Evolutionary conservation across 2,113 vertebrate species (phyloP).

Genomic region (Anguilla japonica): DNA sequence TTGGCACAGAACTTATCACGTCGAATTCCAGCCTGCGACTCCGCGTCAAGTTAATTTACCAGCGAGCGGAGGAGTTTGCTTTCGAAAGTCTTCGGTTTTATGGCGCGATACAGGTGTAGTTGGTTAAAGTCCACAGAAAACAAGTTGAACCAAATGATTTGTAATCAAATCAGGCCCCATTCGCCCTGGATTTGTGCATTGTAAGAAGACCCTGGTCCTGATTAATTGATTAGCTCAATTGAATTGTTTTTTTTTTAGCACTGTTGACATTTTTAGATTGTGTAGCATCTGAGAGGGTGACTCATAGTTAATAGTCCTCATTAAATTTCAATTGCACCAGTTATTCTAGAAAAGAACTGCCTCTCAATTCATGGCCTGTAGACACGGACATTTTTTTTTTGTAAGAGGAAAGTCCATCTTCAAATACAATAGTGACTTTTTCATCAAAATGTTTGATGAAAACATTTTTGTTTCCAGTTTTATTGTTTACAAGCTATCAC

Average conservation of each 20-base stretch:
- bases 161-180: not conserved
- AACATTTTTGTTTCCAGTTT: too few relatives aligned
- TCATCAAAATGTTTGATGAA: too few relatives aligned
- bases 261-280: not conserved
- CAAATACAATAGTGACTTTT: not conserved
- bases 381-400: not conserved
- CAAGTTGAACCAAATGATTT: not conserved
- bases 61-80: not conserved
- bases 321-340: not conserved
- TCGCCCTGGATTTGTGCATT: not conserved
- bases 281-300: not conserved
- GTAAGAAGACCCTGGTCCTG: not conserved
- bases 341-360: not conserved
- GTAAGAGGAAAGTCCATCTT: not conserved
- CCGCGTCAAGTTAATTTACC: not conserved
- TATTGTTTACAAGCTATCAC: too few relatives aligned
- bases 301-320: not conserved
- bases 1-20: not conserved
- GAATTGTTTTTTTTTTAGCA: not conserved
- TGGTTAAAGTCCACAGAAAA: not conserved
- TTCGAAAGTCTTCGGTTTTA: not conserved
- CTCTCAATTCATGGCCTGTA: not conserved
- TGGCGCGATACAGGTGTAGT: not conserved
- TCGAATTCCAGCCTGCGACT: slow-evolving; percentile 2
- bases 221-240: not conserved